Percentiles rank a stretch among this genome's conserved stretches.
phyloP scores from a whole-genome alignment of 1,140 invertebrate genomes.

The Sitobion miscanthi region DNA sequence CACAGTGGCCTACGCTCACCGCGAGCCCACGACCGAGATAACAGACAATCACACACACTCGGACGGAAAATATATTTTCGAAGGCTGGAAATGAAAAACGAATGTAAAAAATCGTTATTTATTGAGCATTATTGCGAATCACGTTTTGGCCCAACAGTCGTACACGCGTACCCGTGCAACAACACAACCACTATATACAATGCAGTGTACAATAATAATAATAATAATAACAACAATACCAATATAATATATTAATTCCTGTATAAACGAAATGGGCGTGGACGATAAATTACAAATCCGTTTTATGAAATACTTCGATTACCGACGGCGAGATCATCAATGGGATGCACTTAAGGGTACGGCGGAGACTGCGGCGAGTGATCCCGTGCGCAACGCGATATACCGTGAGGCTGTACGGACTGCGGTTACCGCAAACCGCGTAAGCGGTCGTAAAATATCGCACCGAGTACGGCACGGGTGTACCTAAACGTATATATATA shows the following conservation, averaged over 20 bases:
- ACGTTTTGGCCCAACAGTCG: constrained; percentile 34
- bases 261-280: neutral
- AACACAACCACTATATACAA: neutral
- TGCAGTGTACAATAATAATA: neutral
- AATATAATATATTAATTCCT: neutral
- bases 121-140: constrained; percentile 27
- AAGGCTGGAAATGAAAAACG: constrained; percentile 22
- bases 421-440: neutral
- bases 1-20: neutral
- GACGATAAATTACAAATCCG: constrained; percentile 10
- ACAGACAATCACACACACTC: constrained; percentile 10
- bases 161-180: neutral
- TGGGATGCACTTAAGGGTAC: neutral
- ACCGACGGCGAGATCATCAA: neutral
- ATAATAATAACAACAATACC: no score
- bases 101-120: constrained; percentile 1
- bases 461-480: neutral
- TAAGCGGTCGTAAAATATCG: constrained; percentile 31
- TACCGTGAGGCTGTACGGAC: neutral
- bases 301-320: neutral
- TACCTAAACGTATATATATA: neutral
- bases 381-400: neutral
- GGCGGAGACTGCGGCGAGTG: neutral
- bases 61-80: neutral
- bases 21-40: constrained; percentile 33